Percentiles rank a stretch among this genome's conserved stretches.
These are phyloP conservation scores for Choristoneura rosaceana DNA, from an alignment of 2,888 invertebrate genomes.

Conservation along the genomic window DNA sequence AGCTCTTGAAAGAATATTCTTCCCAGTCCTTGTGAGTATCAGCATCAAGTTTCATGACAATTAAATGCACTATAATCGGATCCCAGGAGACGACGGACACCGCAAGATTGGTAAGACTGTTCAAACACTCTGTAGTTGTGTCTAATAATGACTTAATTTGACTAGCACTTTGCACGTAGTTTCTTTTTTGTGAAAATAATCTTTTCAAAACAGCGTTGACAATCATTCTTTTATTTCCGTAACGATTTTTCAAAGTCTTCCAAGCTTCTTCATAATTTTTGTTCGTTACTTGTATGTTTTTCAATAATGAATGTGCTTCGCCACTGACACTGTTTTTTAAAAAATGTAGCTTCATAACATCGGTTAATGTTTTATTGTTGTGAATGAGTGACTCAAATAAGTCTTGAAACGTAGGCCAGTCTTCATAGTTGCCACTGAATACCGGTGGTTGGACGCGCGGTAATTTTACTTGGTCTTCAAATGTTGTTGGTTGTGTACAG, in stretches of 20 bases:
- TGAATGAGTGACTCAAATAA: constrained; percentile 27
- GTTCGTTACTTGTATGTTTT: constrained; percentile 1
- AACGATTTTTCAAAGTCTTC: constrained; percentile 10
- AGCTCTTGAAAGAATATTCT: not conserved
- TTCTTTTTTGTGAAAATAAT: constrained; percentile 45
- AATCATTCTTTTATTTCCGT: constrained; percentile 20
- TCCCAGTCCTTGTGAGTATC: not conserved
- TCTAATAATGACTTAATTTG: constrained; percentile 48
- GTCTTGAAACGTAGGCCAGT: constrained; percentile 32
- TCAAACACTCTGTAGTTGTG: constrained; percentile 48
- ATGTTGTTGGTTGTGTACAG: not conserved
- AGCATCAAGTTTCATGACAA: not conserved
- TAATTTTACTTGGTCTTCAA: constrained; percentile 10
- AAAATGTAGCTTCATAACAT: constrained; percentile 20
- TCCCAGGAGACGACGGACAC: constrained; percentile 1
- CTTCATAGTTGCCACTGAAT: constrained; percentile 20
- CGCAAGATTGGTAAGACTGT: constrained; percentile 38
- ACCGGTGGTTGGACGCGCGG: constrained; percentile 14
- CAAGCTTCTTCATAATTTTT: constrained; percentile 25
- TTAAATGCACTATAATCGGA: constrained; percentile 2
- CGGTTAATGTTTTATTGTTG: constrained; percentile 2
- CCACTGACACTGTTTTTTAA: constrained; percentile 19
- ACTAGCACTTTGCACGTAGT: constrained; percentile 40
- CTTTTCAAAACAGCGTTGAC: constrained; percentile 13
- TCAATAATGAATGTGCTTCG: constrained; percentile 12